Evolutionary conservation across 2,113 vertebrate genomes (phyloP), one percentile per base, ranked within the genome.

Genomic region (Amblyornis subalaris): DNA sequence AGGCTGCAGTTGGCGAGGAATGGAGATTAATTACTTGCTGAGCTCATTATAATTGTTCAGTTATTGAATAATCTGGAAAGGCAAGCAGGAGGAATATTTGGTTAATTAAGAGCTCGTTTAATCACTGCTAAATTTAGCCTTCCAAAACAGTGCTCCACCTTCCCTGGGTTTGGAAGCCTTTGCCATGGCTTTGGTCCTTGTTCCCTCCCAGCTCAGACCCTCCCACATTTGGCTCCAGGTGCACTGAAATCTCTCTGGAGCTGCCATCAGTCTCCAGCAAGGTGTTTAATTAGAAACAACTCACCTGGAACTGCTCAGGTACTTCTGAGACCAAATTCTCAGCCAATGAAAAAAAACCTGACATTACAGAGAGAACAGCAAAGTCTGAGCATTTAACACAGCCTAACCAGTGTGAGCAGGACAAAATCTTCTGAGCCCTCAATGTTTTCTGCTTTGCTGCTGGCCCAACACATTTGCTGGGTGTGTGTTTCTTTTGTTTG

Each of bases 41-140:
- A 86, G 90, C 69, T 80, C 38, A 2, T 93, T 88, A 31, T 77
- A 93, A 95, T 88, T 93, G 92, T 64, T 90, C 76, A 44, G 72
- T 90, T 95, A 94, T 86, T 89, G 67, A 94, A 58, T 75, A 72
- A 94, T 90, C 77, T 80, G 64, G 60, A 77, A 84, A 90, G 51
- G 75, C 33, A 70, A 80, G 72, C 72, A 50, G 69, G 33, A 74
- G 58, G 72, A 74, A 47, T 94, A 88, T 80, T 66, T 88, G 88
- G 51, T 94, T 93, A 90, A 96, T 96, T 96, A 83, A 95, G 92
- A 92, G 54, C 47, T 94, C 5, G 0, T 73, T 94, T 90, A 76
- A 90, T 88, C 50, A 14, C 38, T 65, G 75, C 85, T 86, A 95
- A 88, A 60, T 86, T 92, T 94, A 94, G 79, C 75, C n/a, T 65